Evolutionary conservation across 2,888 invertebrate genomes (phyloP), one percentile per base, ranked within the genome.

Genomic region (Ichneumon xanthorius): DNA sequence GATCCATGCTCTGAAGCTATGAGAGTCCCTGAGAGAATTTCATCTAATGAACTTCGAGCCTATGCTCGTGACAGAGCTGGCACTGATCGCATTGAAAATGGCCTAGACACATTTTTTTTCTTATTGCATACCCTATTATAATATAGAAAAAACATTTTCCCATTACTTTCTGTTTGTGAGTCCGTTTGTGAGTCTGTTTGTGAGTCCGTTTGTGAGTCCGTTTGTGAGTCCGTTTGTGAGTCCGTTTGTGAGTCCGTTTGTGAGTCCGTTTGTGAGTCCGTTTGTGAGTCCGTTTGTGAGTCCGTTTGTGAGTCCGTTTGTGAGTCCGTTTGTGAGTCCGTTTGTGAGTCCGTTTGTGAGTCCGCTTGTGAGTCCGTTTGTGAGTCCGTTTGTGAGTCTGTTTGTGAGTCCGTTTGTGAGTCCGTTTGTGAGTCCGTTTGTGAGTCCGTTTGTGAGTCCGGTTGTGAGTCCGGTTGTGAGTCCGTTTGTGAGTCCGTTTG

Each of bases 1-100:
- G 6, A n/a, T 53, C n/a, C 53, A 53, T 53, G 53, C n/a, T 53
- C 53, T n/a, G 53, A n/a, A 53, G n/a, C 53, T n/a, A n/a, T n/a
- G n/a, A 53, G n/a, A 53, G n/a, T n/a, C n/a, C n/a, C 5, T n/a
- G 53, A 53, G n/a, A 16, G n/a, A 53, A 53, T 53, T 16, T n/a
- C 53, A 53, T 53, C 53, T n/a, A 53, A 40, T 40, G 40, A n/a
- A 53, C 53, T 16, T n/a, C n/a, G 16, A 53, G 53, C 53, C n/a
- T 7, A n/a, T 6, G n/a, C 53, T n/a, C 53, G n/a, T 53, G 16
- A 53, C n/a, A 53, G 53, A 4, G n/a, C 16, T 6, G 50, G 0
- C 40, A 40, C 40, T 40, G 3, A 40, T 40, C 40, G 11, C 40
- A 40, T 40, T 40, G 40, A 9, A 40, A 40, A 40, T 11, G 40